These are phyloP conservation scores for Tetragnatha montana DNA, from an alignment of 2,888 invertebrate species.

Conservation along the genomic window DNA sequence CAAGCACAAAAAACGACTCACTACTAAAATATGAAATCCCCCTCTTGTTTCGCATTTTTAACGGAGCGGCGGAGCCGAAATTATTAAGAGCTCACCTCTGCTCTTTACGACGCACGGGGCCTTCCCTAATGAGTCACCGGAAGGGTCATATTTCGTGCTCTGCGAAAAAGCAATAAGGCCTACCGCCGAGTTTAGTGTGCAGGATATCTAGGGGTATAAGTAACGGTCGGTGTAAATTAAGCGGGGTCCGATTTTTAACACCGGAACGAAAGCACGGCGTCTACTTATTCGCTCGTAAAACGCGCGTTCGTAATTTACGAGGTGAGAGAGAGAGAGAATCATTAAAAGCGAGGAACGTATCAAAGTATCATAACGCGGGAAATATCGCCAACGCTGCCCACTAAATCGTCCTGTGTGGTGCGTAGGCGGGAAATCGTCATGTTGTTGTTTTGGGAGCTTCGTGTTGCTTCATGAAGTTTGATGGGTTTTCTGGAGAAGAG, in stretches of 20 bases:
- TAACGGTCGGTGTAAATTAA: slow-evolving; percentile 52
- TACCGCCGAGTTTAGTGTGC: slow-evolving; percentile 9
- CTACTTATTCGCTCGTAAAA: slow-evolving; percentile 39
- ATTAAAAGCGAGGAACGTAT: slow-evolving; percentile 45
- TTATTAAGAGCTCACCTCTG: background rate
- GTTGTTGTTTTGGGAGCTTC: no score
- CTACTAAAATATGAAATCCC: background rate
- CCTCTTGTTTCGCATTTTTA: background rate
- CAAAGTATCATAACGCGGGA: slow-evolving; percentile 49
- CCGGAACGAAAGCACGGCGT: slow-evolving; percentile 21
- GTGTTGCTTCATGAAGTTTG: no score
- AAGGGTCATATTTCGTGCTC: slow-evolving; percentile 15
- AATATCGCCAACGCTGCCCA: slow-evolving; percentile 32
- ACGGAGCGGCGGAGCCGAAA: background rate
- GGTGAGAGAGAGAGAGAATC: background rate
- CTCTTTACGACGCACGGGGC: slow-evolving; percentile 30
- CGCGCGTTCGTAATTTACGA: slow-evolving; percentile 41
- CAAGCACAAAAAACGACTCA: background rate
- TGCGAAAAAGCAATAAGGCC: slow-evolving; percentile 4
- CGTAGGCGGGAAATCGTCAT: no score
- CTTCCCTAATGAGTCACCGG: slow-evolving; percentile 24
- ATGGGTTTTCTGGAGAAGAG: no score
- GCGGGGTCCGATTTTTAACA: slow-evolving; percentile 45
- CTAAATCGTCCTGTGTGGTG: slow-evolving; percentile 40
- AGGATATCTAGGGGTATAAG: slow-evolving; percentile 14